Conservation (phyloP, 2,888 invertebrate species). For the Entomobrya proxima region DNA sequence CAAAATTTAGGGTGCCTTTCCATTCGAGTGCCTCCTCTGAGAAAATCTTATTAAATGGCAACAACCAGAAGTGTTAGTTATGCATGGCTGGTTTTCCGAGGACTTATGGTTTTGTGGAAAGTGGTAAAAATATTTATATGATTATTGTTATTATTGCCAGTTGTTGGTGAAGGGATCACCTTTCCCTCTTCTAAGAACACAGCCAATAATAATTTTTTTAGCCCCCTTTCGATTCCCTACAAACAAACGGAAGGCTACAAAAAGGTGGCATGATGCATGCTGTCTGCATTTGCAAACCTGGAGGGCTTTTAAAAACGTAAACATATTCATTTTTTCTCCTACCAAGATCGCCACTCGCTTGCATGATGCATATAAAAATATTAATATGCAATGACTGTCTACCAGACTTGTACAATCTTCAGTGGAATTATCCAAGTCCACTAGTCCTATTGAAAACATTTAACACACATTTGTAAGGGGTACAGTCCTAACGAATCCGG, state of each 20-base stretch:
- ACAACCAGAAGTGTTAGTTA: background rate
- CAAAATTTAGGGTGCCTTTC: background rate
- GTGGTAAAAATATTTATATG: slow-evolving; percentile 15
- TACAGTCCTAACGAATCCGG: too few species aligned
- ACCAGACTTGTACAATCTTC: background rate
- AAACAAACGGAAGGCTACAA: too few species aligned
- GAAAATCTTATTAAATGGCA: slow-evolving; percentile 3
- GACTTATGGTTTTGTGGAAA: background rate
- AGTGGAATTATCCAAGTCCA: background rate
- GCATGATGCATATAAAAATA: slow-evolving; percentile 13
- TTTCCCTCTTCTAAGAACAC: too few species aligned
- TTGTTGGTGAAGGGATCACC: background rate
- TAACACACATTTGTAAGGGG: background rate
- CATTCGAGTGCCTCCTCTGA: background rate
- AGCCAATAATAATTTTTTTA: too few species aligned
- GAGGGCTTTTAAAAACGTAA: slow-evolving; percentile 9
- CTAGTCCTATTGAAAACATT: background rate
- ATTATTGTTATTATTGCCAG: slow-evolving; percentile 19
- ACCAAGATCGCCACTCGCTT: background rate
- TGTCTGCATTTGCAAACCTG: background rate
- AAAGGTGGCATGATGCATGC: background rate
- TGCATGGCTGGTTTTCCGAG: background rate
- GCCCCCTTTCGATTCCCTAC: too few species aligned
- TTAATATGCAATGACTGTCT: background rate
- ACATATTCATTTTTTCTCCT: slow-evolving; percentile 21